phyloP scores from a whole-genome alignment of 2,113 vertebrate genomes.

The Oceanites oceanicus region DNA sequence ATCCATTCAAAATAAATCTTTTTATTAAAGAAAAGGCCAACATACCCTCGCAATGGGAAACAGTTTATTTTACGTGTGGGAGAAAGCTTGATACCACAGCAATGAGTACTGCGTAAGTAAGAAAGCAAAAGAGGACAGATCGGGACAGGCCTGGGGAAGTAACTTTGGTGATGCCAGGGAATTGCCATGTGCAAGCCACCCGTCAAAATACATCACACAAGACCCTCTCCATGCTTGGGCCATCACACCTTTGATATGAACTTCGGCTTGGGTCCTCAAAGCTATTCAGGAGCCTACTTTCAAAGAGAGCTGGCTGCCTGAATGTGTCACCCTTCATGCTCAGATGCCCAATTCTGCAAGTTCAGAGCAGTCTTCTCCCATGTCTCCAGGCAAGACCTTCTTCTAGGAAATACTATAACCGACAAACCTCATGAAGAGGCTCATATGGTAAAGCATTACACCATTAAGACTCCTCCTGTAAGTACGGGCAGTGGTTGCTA shows the following conservation, averaged over 20 bases:
- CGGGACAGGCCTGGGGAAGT: background rate
- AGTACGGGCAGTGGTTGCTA: background rate
- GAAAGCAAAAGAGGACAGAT: background rate
- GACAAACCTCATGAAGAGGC: background rate
- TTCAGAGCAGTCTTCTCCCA: background rate
- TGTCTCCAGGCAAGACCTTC: background rate
- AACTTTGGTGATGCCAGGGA: background rate
- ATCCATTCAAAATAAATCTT: background rate
- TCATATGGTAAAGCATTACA: background rate
- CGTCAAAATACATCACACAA: fast-evolving
- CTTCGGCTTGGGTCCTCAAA: background rate
- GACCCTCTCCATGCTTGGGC: background rate
- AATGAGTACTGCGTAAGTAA: background rate
- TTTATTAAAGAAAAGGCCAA: background rate
- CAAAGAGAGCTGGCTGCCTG: background rate
- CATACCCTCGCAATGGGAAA: background rate
- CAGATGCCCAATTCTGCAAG: background rate
- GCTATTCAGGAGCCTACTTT: background rate
- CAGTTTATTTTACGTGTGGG: background rate
- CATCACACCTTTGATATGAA: background rate
- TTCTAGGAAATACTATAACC: background rate
- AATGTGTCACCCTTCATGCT: background rate
- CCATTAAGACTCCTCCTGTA: background rate
- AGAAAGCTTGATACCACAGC: background rate
- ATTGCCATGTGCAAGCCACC: background rate